phyloP scores from a whole-genome alignment of 1,140 invertebrate genomes.

The Drosophila cardini region DNA sequence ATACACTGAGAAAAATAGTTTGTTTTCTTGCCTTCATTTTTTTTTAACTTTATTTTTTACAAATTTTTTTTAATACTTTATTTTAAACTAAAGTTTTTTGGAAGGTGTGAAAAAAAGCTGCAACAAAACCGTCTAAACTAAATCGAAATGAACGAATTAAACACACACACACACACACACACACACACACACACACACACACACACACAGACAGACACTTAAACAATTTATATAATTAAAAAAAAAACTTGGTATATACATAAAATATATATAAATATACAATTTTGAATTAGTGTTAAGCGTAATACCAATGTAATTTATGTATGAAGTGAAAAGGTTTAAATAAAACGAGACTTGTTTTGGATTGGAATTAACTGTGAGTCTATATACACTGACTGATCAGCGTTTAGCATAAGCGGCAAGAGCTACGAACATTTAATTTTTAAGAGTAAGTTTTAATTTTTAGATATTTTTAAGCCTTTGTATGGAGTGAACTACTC shows the following conservation, averaged over 20 bases:
- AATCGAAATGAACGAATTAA: constrained; percentile 8
- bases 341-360: constrained; percentile 70
- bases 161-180: constrained; percentile 5
- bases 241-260: constrained; percentile 23
- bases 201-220: background rate
- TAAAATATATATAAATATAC: constrained; percentile 48
- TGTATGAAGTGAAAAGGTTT: constrained; percentile 51
- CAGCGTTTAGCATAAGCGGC: too few relatives aligned
- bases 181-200: background rate
- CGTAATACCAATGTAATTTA: constrained; percentile 39
- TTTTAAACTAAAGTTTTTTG: too few relatives aligned
- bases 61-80: too few relatives aligned
- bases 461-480: too few relatives aligned
- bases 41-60: too few relatives aligned
- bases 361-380: constrained; percentile 45
- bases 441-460: too few relatives aligned
- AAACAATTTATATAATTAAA: constrained; percentile 11
- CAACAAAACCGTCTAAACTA: constrained; percentile 25
- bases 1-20: too few relatives aligned
- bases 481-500: too few relatives aligned
- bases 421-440: too few relatives aligned
- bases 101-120: constrained; percentile 6
- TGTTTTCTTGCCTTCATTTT: too few relatives aligned
- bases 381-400: background rate
- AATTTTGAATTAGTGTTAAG: constrained; percentile 69